Evolutionary conservation across 2,888 invertebrate species (phyloP).

Genomic region (Synergus gifuensis): DNA sequence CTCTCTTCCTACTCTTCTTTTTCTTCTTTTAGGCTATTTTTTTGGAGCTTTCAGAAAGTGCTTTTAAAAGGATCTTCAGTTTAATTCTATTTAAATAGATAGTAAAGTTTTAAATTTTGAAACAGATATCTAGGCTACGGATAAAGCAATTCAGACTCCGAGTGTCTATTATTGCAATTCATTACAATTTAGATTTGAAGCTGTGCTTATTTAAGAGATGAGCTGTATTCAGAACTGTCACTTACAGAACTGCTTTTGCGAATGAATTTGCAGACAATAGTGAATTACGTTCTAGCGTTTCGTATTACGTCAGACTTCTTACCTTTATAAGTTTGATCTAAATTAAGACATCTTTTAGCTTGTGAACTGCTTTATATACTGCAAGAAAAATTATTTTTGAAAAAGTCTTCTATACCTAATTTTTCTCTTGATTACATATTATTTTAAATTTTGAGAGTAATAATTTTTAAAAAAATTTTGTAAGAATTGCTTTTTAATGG

Average conservation of each 20-base stretch:
- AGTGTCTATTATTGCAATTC: background rate
- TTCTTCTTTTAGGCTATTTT: constrained; percentile 37
- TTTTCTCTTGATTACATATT: too few relatives aligned
- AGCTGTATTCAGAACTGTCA: background rate
- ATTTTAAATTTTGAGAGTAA: too few relatives aligned
- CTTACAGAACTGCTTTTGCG: background rate
- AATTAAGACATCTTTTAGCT: too few relatives aligned
- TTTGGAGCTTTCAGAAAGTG: background rate
- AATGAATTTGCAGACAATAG: background rate
- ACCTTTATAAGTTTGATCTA: too few relatives aligned
- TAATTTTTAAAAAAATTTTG: too few relatives aligned
- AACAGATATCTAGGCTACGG: background rate
- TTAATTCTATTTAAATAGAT: background rate
- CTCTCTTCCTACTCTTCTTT: constrained; percentile 48
- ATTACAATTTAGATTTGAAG: background rate
- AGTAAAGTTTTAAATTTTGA: background rate
- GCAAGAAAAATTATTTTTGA: too few relatives aligned
- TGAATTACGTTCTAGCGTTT: background rate
- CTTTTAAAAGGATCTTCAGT: constrained; percentile 8
- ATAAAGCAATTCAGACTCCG: background rate
- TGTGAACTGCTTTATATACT: too few relatives aligned
- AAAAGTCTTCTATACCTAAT: too few relatives aligned
- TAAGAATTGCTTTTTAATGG: too few relatives aligned
- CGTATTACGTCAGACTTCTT: background rate
- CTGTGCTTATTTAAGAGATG: background rate